phyloP scores from a whole-genome alignment of 2,888 invertebrate genomes.

The Drosophila hamatofila region DNA sequence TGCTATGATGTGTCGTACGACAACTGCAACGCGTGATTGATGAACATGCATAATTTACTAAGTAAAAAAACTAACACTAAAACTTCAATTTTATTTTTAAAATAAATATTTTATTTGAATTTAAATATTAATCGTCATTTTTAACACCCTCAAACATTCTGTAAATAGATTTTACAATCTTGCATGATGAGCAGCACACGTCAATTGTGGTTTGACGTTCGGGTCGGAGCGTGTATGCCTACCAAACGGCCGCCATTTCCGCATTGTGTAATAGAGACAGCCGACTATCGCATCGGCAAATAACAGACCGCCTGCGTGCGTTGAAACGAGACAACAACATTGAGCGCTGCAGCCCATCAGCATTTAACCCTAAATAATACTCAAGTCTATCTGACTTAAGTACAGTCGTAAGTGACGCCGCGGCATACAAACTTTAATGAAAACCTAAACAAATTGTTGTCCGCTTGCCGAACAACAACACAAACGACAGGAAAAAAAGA shows the following conservation, averaged over 20 bases:
- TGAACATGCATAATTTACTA: neutral
- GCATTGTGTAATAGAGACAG: conserved; percentile 49
- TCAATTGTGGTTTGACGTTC: conserved; percentile 18
- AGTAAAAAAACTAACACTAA: neutral
- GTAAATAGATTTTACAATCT: no score
- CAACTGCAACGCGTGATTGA: neutral
- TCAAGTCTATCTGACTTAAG: conserved; percentile 63
- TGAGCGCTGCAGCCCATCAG: conserved; percentile 23
- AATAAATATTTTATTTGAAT: neutral
- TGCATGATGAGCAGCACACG: conserved; percentile 24
- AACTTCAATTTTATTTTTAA: neutral
- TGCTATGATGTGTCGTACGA: conserved; percentile 12
- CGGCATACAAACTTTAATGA: conserved; percentile 63
- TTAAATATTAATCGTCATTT: neutral
- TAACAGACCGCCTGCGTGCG: conserved; percentile 23
- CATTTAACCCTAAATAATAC: conserved; percentile 81
- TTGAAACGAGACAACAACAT: conserved; percentile 35
- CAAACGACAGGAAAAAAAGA: conserved; percentile 20
- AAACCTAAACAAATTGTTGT: conserved; percentile 53
- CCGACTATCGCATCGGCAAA: conserved; percentile 16
- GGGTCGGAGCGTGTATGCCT: conserved; percentile 35
- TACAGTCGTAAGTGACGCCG: conserved; percentile 79
- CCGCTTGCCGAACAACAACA: conserved; percentile 34
- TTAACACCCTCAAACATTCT: neutral
- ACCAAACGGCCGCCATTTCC: conserved; percentile 67